Evolutionary conservation across 2,797 vertebrate genomes (phyloP).

Genomic region (Melanogrammus aeglefinus): DNA sequence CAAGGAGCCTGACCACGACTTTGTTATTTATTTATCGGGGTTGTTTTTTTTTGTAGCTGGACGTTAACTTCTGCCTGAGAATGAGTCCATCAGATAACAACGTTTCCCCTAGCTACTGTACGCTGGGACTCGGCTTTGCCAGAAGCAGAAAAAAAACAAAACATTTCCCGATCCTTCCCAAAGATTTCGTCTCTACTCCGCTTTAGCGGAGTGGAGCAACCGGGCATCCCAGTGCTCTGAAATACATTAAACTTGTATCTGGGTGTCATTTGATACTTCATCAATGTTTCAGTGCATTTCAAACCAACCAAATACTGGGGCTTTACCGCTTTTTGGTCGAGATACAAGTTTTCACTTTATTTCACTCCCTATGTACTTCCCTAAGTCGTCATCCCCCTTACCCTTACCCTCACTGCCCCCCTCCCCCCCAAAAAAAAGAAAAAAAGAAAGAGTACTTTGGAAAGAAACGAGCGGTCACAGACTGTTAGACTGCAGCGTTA

Average conservation of each 20-base stretch:
- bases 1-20: constrained; percentile 53
- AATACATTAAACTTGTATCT: constrained; percentile 77
- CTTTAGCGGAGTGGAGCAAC: no score
- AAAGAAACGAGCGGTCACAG: constrained; percentile 56
- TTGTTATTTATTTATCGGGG: constrained; percentile 13
- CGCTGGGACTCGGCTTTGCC: constrained; percentile 63
- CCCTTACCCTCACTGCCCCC: constrained; percentile 51
- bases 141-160: constrained; percentile 41
- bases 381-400: constrained; percentile 24
- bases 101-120: constrained; percentile 60
- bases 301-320: constrained; percentile 58
- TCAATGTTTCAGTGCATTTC: constrained; percentile 73
- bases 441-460: not conserved
- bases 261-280: constrained; percentile 77
- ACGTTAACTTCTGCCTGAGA: constrained; percentile 60
- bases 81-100: constrained; percentile 64
- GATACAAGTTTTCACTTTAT: constrained; percentile 49
- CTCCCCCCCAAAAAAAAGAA: constrained; percentile 18
- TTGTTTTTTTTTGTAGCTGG: constrained; percentile 41
- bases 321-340: constrained; percentile 52
- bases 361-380: constrained; percentile 19
- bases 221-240: constrained; percentile 69
- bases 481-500: constrained; percentile 57
- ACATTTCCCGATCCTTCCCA: constrained; percentile 28
- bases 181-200: constrained; percentile 77